A percentile compares a stretch with the other conserved stretches of the same genome.
These are phyloP conservation scores for Athrips mouffetella DNA, from an alignment of 2,888 invertebrate species.

Conservation along the genomic window DNA sequence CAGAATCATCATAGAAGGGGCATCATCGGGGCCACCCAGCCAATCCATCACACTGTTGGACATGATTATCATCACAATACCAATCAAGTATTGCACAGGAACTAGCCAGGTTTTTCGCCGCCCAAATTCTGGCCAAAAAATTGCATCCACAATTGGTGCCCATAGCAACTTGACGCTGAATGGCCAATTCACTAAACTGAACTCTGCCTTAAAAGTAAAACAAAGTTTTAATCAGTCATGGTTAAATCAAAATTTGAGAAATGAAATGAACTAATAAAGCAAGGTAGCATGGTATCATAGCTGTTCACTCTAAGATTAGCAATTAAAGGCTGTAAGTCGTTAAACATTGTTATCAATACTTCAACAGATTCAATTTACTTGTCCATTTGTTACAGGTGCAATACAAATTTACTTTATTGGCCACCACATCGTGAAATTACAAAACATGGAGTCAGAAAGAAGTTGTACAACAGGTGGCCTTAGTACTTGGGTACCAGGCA, in stretches of 20 bases:
- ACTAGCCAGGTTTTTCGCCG: conserved; percentile 97
- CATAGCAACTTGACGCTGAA: conserved; percentile 95
- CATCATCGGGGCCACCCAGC: conserved; percentile 81
- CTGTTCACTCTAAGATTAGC: neutral
- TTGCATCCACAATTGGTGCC: conserved; percentile 98
- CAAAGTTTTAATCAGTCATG: neutral
- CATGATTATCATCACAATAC: conserved; percentile 92
- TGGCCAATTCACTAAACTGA: conserved; percentile 97
- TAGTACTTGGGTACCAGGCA: no score
- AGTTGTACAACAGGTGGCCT: no score
- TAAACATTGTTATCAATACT: neutral
- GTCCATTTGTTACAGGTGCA: neutral
- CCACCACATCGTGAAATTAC: no score
- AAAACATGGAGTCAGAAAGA: no score
- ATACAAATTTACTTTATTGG: no score
- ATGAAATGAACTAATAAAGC: neutral
- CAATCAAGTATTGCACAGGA: conserved; percentile 94
- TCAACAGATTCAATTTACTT: neutral
- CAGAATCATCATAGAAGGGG: conserved; percentile 86
- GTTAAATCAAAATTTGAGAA: neutral
- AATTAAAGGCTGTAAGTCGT: neutral
- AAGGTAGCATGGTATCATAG: no score
- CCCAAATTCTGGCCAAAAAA: conserved; percentile 91
- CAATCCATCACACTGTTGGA: conserved; percentile 87
- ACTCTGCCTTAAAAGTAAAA: conserved; percentile 83